Percentiles rank a stretch among this genome's conserved stretches.
phyloP scores from a whole-genome alignment of 1,140 invertebrate species.

The Drosophila kanapiae region DNA sequence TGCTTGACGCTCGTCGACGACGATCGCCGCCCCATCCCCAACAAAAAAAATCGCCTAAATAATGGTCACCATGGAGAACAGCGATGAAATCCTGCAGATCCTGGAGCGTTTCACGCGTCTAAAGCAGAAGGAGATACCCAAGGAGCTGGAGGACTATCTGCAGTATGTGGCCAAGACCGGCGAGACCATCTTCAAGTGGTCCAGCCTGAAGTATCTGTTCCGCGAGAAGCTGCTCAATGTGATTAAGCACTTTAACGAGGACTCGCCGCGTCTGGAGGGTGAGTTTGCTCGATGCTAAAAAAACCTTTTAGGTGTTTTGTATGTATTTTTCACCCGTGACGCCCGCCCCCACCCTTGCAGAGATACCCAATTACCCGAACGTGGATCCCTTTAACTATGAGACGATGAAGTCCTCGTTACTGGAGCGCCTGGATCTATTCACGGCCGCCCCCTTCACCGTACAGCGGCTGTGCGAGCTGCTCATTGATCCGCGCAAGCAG shows the following conservation, averaged over 20 bases:
- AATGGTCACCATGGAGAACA: constrained; percentile 90
- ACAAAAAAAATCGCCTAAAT: constrained; percentile 46
- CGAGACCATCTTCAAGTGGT: constrained; percentile 97
- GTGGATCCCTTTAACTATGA: constrained; percentile 96
- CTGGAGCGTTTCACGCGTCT: constrained; percentile 94
- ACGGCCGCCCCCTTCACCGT: constrained; percentile 97
- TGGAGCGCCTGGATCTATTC: constrained; percentile 94
- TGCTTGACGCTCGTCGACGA: constrained; percentile 6
- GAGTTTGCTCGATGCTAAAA: constrained; percentile 84
- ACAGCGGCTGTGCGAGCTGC: constrained; percentile 96
- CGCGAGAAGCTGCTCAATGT: constrained; percentile 94
- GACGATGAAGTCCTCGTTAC: constrained; percentile 93
- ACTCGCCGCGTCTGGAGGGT: constrained; percentile 89
- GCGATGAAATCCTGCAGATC: constrained; percentile 93
- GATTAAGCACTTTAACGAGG: constrained; percentile 94
- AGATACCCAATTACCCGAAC: constrained; percentile 93
- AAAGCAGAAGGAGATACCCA: constrained; percentile 91
- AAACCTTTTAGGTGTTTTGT: too few relatives aligned
- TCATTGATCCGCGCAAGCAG: constrained; percentile 95
- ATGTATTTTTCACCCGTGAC: too few relatives aligned
- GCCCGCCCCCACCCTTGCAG: constrained; percentile 49
- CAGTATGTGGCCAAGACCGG: constrained; percentile 96
- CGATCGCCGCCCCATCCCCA: neutral
- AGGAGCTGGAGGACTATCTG: constrained; percentile 95
- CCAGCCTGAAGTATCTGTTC: constrained; percentile 93